Conservation (phyloP, 2,888 invertebrate genomes). For the Diloba caeruleocephala region DNA sequence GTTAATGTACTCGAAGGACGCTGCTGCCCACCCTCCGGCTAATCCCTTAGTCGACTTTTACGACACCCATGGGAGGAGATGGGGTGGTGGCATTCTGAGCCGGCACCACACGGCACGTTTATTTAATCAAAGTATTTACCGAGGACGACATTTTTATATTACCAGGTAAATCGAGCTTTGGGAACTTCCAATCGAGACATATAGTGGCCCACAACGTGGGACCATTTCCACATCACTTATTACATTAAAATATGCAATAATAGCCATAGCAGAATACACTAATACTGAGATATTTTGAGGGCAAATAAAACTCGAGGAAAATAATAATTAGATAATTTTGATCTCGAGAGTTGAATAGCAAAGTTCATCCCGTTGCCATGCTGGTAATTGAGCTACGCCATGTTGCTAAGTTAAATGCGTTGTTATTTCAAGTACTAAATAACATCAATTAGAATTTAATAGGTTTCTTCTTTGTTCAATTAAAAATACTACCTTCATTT, state of each 20-base stretch:
- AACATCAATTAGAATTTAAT: slow-evolving; percentile 52
- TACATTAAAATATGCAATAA: slow-evolving; percentile 3
- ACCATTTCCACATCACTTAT: slow-evolving; percentile 13
- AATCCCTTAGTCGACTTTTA: too few relatives aligned
- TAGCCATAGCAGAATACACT: slow-evolving; percentile 5
- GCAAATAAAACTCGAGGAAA: slow-evolving; percentile 36
- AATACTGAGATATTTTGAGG: slow-evolving; percentile 15
- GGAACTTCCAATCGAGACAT: slow-evolving; percentile 10
- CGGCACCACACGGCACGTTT: too few relatives aligned
- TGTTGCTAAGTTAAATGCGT: slow-evolving; percentile 41
- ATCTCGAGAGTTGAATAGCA: slow-evolving; percentile 31
- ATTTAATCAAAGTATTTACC: slow-evolving; percentile 33
- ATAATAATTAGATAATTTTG: slow-evolving; percentile 43
- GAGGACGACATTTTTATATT: slow-evolving; percentile 25
- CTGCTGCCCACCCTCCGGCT: too few relatives aligned
- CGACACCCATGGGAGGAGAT: too few relatives aligned
- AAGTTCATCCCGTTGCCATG: slow-evolving; percentile 46
- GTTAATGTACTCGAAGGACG: too few relatives aligned
- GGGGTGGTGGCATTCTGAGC: too few relatives aligned
- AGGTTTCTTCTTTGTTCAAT: slow-evolving; percentile 37
- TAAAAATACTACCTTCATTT: slow-evolving; percentile 33
- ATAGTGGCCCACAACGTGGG: slow-evolving; percentile 44
- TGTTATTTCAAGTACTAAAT: slow-evolving; percentile 48
- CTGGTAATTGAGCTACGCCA: slow-evolving; percentile 31
- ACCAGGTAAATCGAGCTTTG: slow-evolving; percentile 9